Conservation (phyloP, 2,113 vertebrate species). For the Aythya baeri region DNA sequence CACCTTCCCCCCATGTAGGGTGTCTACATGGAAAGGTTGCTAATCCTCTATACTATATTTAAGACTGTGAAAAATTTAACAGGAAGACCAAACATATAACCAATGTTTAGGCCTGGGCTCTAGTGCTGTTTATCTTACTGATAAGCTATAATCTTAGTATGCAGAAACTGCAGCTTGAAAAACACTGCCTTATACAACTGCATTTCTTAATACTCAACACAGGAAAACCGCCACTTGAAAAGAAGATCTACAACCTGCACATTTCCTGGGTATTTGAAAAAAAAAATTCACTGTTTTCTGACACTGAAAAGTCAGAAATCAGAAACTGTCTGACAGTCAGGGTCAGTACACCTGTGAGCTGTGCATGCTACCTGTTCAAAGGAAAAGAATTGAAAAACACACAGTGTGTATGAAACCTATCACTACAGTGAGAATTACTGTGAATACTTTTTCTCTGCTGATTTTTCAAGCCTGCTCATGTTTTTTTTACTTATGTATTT, state of each 20-base stretch:
- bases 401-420: not conserved
- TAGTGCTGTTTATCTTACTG: not conserved
- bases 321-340: not conserved
- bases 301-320: not conserved
- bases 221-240: not conserved
- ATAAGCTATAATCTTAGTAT: not conserved
- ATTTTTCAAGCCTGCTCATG: not conserved
- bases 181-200: not conserved
- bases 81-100: not conserved
- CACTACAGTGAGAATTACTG: not conserved
- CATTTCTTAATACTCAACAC: not conserved
- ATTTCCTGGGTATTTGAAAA: not conserved
- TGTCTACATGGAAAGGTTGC: not conserved
- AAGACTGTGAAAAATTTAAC: not conserved
- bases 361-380: not conserved
- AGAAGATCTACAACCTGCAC: not conserved
- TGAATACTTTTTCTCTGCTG: not conserved
- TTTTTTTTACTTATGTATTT: not conserved
- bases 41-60: not conserved
- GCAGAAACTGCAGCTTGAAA: not conserved
- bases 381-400: not conserved
- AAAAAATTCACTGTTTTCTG: not conserved
- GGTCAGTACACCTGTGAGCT: not conserved
- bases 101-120: not conserved
- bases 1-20: not conserved